phyloP scores from a whole-genome alignment of 2,113 vertebrate genomes.

The Limnothrissa miodon region DNA sequence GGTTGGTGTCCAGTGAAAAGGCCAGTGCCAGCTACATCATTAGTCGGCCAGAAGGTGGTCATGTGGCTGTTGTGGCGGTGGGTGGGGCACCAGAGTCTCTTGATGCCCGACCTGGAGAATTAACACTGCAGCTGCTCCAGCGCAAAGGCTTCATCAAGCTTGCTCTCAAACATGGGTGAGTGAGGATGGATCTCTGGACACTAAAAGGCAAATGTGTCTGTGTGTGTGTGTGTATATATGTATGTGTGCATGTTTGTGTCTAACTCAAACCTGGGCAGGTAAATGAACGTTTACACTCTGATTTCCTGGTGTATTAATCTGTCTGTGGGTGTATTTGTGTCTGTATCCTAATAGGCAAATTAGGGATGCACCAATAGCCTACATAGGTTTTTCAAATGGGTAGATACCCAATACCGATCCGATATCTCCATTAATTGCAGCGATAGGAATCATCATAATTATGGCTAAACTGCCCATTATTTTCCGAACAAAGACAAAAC shows the following conservation, averaged over 20 bases:
- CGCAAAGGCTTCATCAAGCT: constrained; percentile 59
- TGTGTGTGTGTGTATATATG: too few relatives aligned
- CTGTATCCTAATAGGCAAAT: too few relatives aligned
- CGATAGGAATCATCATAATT: too few relatives aligned
- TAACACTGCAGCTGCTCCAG: constrained; percentile 48
- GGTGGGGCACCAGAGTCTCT: constrained; percentile 71
- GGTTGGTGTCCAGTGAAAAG: constrained; percentile 61
- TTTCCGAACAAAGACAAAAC: too few relatives aligned
- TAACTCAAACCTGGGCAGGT: too few relatives aligned
- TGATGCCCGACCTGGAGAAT: constrained; percentile 69
- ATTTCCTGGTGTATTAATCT: too few relatives aligned
- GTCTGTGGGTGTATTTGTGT: constrained; percentile 23
- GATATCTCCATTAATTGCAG: too few relatives aligned
- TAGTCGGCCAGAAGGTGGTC: constrained; percentile 61
- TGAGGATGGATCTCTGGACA: background rate
- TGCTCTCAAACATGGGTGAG: constrained; percentile 52
- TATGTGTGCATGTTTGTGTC: background rate
- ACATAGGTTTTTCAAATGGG: too few relatives aligned
- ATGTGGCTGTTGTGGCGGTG: constrained; percentile 64
- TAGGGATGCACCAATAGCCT: too few relatives aligned
- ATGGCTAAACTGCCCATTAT: too few relatives aligned
- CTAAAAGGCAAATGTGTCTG: background rate
- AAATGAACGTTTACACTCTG: background rate
- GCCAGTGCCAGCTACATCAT: constrained; percentile 51
- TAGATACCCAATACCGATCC: too few relatives aligned